phyloP scores from a whole-genome alignment of 1,140 invertebrate genomes.

The Aphelenchoides avenae region DNA sequence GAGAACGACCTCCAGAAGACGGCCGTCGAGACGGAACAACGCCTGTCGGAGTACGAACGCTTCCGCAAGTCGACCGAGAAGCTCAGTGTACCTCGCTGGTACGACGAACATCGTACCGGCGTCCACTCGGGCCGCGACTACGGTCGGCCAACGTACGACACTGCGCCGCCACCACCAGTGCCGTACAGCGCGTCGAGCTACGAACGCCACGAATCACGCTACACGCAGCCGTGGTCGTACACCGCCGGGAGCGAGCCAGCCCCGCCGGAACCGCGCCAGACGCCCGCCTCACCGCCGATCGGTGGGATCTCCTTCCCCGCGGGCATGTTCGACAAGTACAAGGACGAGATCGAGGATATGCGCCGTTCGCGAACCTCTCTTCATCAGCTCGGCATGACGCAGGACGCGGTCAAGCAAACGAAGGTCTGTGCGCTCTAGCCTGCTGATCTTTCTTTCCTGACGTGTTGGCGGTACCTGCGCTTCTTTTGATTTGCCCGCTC shows the following conservation, averaged over 20 bases:
- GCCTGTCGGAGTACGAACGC: conserved; percentile 48
- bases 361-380: conserved; percentile 49
- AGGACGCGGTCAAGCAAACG: conserved; percentile 26
- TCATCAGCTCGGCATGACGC: conserved; percentile 36
- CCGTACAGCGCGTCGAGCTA: not conserved
- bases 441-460: too few relatives aligned
- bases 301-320: conserved; percentile 50
- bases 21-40: conserved; percentile 8
- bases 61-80: conserved; percentile 55
- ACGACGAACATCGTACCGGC: conserved; percentile 33
- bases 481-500: too few relatives aligned
- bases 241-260: conserved; percentile 9
- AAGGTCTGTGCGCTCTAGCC: conserved; percentile 60
- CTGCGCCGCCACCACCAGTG: not conserved
- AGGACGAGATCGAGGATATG: conserved; percentile 55
- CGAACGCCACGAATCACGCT: too few relatives aligned
- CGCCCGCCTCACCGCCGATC: conserved; percentile 29
- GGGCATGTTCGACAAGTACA: conserved; percentile 58
- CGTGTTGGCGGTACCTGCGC: too few relatives aligned
- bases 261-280: too few relatives aligned
- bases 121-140: conserved; percentile 2
- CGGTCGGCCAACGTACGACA: not conserved
- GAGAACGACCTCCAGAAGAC: conserved; percentile 55
- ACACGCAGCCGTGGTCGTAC: conserved; percentile 21
- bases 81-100: conserved; percentile 54